Conservation (phyloP, 2,113 vertebrate species). For the Corydoras sp. region DNA sequence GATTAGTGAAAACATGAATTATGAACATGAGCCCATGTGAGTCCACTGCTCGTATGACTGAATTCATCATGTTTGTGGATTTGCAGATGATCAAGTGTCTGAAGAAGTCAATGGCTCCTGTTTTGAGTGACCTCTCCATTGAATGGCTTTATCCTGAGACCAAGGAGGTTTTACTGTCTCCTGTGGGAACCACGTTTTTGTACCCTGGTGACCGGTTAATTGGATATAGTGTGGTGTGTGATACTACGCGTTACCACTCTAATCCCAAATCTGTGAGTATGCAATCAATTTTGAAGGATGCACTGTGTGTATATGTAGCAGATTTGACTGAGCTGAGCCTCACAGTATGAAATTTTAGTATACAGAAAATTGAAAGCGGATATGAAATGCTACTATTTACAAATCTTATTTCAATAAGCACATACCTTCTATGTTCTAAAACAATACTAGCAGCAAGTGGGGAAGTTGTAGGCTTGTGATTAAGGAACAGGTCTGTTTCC, state of each 20-base stretch:
- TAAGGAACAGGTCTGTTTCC: no score
- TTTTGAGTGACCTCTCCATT: conserved; percentile 83
- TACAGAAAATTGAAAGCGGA: no score
- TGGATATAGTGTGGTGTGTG: conserved; percentile 78
- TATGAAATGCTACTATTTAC: no score
- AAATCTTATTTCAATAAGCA: no score
- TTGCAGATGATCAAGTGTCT: conserved; percentile 84
- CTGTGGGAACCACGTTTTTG: conserved; percentile 75
- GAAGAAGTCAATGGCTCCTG: conserved; percentile 86
- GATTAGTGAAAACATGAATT: no score
- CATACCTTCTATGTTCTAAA: no score
- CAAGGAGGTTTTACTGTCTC: conserved; percentile 83
- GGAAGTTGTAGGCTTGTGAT: no score
- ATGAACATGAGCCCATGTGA: background rate
- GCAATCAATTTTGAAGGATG: background rate
- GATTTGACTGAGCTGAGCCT: no score
- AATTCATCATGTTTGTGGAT: background rate
- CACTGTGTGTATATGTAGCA: no score
- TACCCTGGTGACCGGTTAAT: conserved; percentile 87
- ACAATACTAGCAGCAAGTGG: no score
- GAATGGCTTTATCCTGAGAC: conserved; percentile 93
- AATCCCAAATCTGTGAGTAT: conserved; percentile 80
- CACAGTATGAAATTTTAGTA: no score
- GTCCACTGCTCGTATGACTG: background rate
- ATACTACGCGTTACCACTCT: conserved; percentile 75